Base-by-base conservation (phyloP, 92 coral and sea anemone species). In the Umimayanthus chanpuru region DNA sequence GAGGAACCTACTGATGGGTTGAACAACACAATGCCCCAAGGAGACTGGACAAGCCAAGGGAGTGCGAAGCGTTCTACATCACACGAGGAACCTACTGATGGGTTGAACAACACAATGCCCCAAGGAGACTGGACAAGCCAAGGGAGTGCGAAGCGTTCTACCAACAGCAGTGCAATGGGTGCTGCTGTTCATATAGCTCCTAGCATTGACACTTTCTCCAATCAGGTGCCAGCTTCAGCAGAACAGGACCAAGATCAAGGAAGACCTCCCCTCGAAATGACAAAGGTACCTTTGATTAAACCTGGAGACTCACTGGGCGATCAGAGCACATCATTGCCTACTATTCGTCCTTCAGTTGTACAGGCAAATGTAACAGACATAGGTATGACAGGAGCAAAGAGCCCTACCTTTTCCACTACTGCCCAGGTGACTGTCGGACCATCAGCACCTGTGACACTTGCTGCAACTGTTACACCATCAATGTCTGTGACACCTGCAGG, bases 361-460 rank as follows among this genome's bases (percentile, higher is more conserved):
- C 79, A 75, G 79, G 53, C 47, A 39, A 75, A 75, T 12, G 79
- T 75, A 75, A 75, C 79, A 75, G 79, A 75, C 79, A 38, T 75
- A 38, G 79, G 79, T 75, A 75, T 75, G 79, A 75, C n/a, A 75
- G 79, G 53, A 75, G 79, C 50, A 75, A 75, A 75, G 79, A 75
- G 79, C 79, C 44, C 79, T 75, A 75, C 79, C 79, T 75, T 30
- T 75, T 75, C 79, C 79, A 30, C 79, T 75, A 39, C 79, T 30
- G 79, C 79, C 44, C 79, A 75, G 79, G 79, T 75, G 79, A 39
- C 79, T 70, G 29, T 70, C 74, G 14, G 14, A n/a, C n/a, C n/a
- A n/a, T n/a, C n/a, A n/a, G n/a, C n/a, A n/a, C n/a, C n/a, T n/a
- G n/a, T n/a, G n/a, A n/a, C n/a, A n/a, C n/a, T n/a, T n/a, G n/a